phyloP scores from a whole-genome alignment of 1,140 invertebrate genomes.

The Philopotamus ludificatus region DNA sequence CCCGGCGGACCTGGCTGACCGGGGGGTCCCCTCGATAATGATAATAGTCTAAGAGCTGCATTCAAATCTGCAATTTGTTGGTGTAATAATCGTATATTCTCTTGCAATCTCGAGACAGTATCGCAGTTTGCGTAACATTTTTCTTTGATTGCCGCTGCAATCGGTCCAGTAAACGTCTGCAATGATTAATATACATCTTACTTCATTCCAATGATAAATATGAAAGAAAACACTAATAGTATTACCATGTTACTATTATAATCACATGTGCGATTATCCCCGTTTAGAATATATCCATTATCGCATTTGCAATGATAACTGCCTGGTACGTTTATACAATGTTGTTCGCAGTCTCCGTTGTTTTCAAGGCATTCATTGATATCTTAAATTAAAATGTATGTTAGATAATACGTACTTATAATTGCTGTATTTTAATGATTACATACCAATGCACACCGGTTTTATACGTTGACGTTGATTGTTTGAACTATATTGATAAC shows the following conservation, averaged over 20 bases:
- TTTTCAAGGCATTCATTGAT: constrained; percentile 68
- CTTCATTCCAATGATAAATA: background rate
- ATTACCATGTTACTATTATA: constrained; percentile 32
- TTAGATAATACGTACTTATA: background rate
- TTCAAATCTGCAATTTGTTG: constrained; percentile 61
- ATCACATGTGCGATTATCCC: constrained; percentile 63
- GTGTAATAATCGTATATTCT: constrained; percentile 58
- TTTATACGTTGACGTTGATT: constrained; percentile 55
- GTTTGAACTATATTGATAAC: constrained; percentile 60
- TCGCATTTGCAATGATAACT: constrained; percentile 59
- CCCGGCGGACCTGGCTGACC: constrained; percentile 53
- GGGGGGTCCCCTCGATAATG: constrained; percentile 56
- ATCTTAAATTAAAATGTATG: constrained; percentile 52
- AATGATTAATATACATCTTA: too few species aligned
- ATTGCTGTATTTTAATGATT: background rate
- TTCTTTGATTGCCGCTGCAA: constrained; percentile 51
- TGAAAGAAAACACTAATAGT: background rate
- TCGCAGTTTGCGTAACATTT: constrained; percentile 63
- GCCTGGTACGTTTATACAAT: constrained; percentile 62
- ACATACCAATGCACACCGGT: constrained; percentile 61
- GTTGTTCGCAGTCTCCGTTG: constrained; percentile 62
- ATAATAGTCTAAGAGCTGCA: constrained; percentile 59
- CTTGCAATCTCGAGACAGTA: constrained; percentile 57
- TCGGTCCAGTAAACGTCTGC: constrained; percentile 25
- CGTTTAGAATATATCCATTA: constrained; percentile 53